These are phyloP conservation scores for Operophtera brumata DNA, from an alignment of 2,888 invertebrate genomes.

Conservation along the genomic window DNA sequence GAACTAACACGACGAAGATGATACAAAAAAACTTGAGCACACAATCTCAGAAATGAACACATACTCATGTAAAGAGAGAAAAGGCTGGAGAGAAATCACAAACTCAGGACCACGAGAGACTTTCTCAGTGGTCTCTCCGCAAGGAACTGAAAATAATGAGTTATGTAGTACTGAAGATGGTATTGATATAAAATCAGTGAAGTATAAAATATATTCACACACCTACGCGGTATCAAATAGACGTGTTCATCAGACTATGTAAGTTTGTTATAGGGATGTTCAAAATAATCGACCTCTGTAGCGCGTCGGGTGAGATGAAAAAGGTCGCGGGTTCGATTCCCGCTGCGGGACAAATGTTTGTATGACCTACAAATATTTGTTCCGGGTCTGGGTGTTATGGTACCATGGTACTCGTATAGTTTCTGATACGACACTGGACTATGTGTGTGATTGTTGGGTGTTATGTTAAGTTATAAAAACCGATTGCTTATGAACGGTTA, in stretches of 20 bases:
- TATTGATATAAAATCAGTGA: slow-evolving; percentile 1
- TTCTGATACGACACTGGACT: too few species aligned
- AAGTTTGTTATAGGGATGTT: too few species aligned
- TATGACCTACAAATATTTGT: too few species aligned
- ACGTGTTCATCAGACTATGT: slow-evolving; percentile 4
- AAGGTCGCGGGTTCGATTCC: too few species aligned
- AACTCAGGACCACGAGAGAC: neutral
- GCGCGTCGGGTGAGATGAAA: too few species aligned
- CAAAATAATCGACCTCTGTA: too few species aligned
- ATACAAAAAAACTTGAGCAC: neutral
- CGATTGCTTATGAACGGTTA: too few species aligned
- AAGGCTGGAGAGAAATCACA: neutral
- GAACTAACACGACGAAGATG: slow-evolving; percentile 5
- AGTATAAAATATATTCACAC: slow-evolving; percentile 1
- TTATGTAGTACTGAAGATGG: neutral
- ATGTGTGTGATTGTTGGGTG: too few species aligned
- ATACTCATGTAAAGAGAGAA: neutral
- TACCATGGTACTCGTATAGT: too few species aligned
- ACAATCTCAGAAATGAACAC: slow-evolving; percentile 5
- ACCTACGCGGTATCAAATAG: slow-evolving; percentile 9
- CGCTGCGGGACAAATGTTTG: too few species aligned
- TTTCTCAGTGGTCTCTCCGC: neutral
- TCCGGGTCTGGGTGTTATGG: too few species aligned
- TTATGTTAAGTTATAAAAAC: too few species aligned
- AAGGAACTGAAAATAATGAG: neutral